Conservation (phyloP, 2,113 vertebrate genomes). For the Pelobates fuscus region DNA sequence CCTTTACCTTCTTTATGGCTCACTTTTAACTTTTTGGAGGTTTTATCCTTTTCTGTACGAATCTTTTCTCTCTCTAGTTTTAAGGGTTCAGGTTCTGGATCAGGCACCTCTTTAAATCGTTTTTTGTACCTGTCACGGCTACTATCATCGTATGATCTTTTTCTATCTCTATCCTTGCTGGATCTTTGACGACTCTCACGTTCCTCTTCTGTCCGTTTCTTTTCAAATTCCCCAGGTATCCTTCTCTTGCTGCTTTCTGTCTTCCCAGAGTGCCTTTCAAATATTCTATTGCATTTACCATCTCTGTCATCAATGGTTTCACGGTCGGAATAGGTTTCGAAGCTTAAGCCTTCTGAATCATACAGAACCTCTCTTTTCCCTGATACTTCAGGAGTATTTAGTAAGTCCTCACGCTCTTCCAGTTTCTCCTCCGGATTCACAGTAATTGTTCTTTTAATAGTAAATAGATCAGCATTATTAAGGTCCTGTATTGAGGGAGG, state of each 20-base stretch:
- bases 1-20: slow-evolving; percentile 64
- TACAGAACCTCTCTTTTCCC: slow-evolving; percentile 72
- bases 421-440: slow-evolving; percentile 68
- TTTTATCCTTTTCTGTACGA: slow-evolving; percentile 62
- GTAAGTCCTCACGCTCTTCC: slow-evolving; percentile 66
- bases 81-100: neutral
- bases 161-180: slow-evolving; percentile 65
- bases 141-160: slow-evolving; percentile 54
- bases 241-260: slow-evolving; percentile 18
- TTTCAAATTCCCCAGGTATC: accelerated
- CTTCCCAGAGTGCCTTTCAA: slow-evolving; percentile 34
- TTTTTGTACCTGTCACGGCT: slow-evolving; percentile 52
- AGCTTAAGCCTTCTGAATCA: slow-evolving; percentile 64
- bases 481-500: slow-evolving; percentile 92
- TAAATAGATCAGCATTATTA: slow-evolving; percentile 86
- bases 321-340: slow-evolving; percentile 52
- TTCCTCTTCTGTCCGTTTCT: slow-evolving; percentile 48
- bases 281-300: slow-evolving; percentile 21
- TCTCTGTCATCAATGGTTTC: slow-evolving; percentile 57
- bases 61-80: slow-evolving; percentile 57
- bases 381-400: slow-evolving; percentile 60
- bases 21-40: slow-evolving; percentile 68
- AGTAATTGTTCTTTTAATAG: slow-evolving; percentile 93
- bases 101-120: slow-evolving; percentile 34
- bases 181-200: slow-evolving; percentile 54